Conservation (phyloP, 2,888 invertebrate genomes). For the Cantharis flavilabris region DNA sequence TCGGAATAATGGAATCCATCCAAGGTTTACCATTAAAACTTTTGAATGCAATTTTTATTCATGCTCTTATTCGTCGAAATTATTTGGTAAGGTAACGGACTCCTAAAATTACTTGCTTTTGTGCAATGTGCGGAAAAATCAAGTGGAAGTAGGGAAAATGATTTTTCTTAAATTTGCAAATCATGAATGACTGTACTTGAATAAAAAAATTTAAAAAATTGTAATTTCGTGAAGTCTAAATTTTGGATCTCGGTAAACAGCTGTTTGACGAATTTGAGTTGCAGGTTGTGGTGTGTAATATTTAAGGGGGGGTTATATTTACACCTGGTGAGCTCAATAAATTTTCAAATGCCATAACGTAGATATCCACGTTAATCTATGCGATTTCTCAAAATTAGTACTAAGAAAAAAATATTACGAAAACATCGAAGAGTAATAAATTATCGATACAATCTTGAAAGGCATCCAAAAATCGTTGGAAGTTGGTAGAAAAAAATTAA, state of each 20-base stretch:
- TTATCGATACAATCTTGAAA: background rate
- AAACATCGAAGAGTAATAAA: background rate
- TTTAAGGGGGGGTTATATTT: background rate
- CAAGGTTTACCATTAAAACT: background rate
- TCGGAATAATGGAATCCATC: background rate
- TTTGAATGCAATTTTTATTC: background rate
- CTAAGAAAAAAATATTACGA: background rate
- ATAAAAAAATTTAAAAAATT: too few species aligned
- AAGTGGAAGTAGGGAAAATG: too few species aligned
- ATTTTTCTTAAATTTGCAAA: too few species aligned
- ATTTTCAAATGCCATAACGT: background rate
- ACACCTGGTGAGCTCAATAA: background rate
- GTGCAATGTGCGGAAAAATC: too few species aligned
- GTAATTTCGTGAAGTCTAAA: too few species aligned
- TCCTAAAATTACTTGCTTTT: background rate
- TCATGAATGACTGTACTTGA: too few species aligned
- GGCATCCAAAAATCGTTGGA: background rate
- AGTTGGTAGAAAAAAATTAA: background rate
- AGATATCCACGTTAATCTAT: background rate
- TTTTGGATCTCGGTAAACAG: too few species aligned
- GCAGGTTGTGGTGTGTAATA: background rate
- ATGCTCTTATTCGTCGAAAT: background rate
- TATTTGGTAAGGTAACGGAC: background rate
- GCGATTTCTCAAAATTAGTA: background rate
- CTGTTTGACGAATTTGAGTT: background rate